Evolutionary conservation across 2,113 vertebrate genomes (phyloP).

Genomic region (Ammodytes marinus): DNA sequence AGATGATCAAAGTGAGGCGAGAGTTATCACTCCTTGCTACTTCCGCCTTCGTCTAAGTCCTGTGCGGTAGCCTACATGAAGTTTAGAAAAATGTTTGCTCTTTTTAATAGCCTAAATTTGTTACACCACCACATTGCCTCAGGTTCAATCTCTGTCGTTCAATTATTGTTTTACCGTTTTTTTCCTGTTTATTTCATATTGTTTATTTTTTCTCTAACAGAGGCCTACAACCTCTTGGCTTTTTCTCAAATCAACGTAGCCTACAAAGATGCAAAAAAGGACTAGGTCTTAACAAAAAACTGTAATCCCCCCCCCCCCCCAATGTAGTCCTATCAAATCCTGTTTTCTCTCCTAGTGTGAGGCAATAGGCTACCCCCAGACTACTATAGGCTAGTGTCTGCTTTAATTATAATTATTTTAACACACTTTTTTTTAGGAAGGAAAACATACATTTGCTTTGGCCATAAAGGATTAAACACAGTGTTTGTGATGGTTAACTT

Average conservation of each 20-base stretch:
- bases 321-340: background rate
- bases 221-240: too few relatives aligned
- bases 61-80: background rate
- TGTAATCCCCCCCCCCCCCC: background rate
- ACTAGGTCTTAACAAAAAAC: background rate
- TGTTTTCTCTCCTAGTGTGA: too few relatives aligned
- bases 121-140: too few relatives aligned
- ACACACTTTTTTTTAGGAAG: background rate
- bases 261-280: background rate
- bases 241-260: background rate
- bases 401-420: background rate
- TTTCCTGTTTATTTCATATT: background rate
- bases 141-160: background rate
- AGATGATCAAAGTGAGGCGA: background rate
- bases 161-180: background rate
- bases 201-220: background rate
- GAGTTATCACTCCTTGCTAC: slow-evolving; percentile 1
- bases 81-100: too few relatives aligned
- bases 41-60: slow-evolving; percentile 24
- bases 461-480: background rate
- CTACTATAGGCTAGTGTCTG: background rate
- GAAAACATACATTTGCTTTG: background rate
- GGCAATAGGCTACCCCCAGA: background rate
- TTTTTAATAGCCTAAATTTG: too few relatives aligned
- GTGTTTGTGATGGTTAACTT: background rate